Evolutionary conservation across 2,797 vertebrate species (phyloP).

Genomic region (Pristis pectinata): DNA sequence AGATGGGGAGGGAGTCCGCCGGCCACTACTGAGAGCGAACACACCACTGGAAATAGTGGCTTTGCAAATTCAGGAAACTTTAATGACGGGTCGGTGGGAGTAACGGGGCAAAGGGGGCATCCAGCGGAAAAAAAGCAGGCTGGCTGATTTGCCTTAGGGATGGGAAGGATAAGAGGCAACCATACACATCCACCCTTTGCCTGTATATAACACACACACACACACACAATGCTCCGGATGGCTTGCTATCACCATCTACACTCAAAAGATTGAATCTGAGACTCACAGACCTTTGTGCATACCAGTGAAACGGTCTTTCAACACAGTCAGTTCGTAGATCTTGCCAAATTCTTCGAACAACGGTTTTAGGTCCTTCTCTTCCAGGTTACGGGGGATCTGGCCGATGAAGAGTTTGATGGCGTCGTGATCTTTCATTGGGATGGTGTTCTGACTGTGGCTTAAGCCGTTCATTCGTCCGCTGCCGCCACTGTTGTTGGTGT

Average conservation of each 20-base stretch:
- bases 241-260: background rate
- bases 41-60: background rate
- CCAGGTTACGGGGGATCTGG: conserved; percentile 94
- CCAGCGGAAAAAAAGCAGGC: background rate
- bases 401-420: conserved; percentile 99
- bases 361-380: conserved; percentile 95
- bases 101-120: background rate
- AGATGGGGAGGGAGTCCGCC: background rate
- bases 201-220: background rate
- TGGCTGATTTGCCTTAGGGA: background rate
- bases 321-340: conserved; percentile 98
- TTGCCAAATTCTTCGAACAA: conserved; percentile 98
- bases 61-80: conserved; percentile 11
- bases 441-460: conserved; percentile 73
- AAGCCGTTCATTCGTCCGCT: conserved; percentile 83
- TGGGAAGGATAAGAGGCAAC: background rate
- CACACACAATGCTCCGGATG: background rate
- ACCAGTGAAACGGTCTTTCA: conserved; percentile 97
- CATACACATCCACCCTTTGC: background rate
- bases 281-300: conserved; percentile 91
- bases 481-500: conserved; percentile 86
- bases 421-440: conserved; percentile 98
- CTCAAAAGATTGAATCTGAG: background rate
- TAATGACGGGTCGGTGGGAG: background rate
- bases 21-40: background rate